Percentiles rank a stretch among this genome's conserved stretches.
Evolutionary conservation across 2,888 invertebrate species (phyloP).

Genomic region (Achlya flavicornis): DNA sequence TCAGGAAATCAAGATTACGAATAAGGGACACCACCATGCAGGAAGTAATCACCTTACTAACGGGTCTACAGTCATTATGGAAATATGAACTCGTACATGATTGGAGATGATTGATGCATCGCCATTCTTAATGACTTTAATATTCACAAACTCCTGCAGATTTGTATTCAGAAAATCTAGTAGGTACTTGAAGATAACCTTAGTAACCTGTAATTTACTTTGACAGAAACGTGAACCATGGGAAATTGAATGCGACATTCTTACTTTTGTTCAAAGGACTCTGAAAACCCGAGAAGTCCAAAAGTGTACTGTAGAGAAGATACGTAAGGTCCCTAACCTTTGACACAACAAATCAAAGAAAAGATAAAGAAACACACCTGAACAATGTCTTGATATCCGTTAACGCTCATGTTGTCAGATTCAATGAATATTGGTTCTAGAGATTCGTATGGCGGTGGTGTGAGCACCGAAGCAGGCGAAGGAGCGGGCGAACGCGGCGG

Average conservation of each 20-base stretch:
- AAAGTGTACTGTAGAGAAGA: too few relatives aligned
- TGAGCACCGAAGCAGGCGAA: slow-evolving; percentile 49
- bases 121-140: not conserved
- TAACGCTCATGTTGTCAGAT: slow-evolving; percentile 87
- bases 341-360: not conserved
- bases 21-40: not conserved
- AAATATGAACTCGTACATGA: not conserved
- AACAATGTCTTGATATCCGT: slow-evolving; percentile 89
- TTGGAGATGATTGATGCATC: not conserved
- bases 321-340: too few relatives aligned
- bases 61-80: not conserved
- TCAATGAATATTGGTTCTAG: slow-evolving; percentile 37
- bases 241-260: not conserved
- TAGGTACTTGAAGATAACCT: not conserved
- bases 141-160: not conserved
- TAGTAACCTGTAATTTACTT: not conserved
- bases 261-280: too few relatives aligned
- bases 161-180: not conserved
- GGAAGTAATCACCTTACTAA: slow-evolving; percentile 3
- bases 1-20: not conserved
- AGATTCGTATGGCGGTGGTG: slow-evolving; percentile 47
- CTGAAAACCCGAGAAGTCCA: too few relatives aligned
- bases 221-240: not conserved
- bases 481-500: slow-evolving; percentile 61
- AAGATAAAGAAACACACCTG: slow-evolving; percentile 54